Percentiles rank a stretch among this genome's conserved stretches.
phyloP scores from a whole-genome alignment of 2,113 vertebrate species.

The Pipa parva region DNA sequence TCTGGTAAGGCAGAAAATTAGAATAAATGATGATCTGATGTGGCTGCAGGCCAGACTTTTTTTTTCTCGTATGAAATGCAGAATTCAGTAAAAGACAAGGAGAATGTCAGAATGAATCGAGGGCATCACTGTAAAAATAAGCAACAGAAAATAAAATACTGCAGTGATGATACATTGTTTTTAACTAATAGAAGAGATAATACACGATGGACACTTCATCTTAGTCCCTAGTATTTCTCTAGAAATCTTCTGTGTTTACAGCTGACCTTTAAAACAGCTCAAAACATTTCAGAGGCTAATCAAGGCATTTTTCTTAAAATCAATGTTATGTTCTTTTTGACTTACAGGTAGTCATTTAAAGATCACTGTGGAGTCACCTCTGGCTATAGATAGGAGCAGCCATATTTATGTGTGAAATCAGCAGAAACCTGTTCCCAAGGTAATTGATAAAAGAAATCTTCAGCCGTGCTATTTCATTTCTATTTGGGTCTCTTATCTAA shows the following conservation, averaged over 20 bases:
- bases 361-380: not conserved
- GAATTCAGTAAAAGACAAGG: too few relatives aligned
- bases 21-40: too few relatives aligned
- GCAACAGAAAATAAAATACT: not conserved
- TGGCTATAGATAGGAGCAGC: not conserved
- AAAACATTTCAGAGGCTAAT: constrained; percentile 15
- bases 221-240: not conserved
- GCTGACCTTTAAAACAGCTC: constrained; percentile 26
- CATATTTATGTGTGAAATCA: not conserved
- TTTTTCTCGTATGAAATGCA: too few relatives aligned
- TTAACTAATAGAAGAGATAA: not conserved
- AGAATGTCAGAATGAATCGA: not conserved
- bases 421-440: not conserved
- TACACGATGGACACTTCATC: constrained; percentile 3
- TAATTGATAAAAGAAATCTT: not conserved
- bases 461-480: not conserved
- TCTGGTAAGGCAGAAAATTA: too few relatives aligned
- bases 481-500: too few relatives aligned
- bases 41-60: too few relatives aligned
- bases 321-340: constrained; percentile 16
- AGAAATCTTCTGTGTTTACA: constrained; percentile 3
- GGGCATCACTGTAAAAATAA: not conserved
- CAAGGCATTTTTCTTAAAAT: constrained; percentile 21
- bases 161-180: not conserved
- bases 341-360: not conserved